Evolutionary conservation across 2,888 invertebrate genomes (phyloP), one percentile per base, ranked within the genome.

Genomic region (Acleris sparsana): DNA sequence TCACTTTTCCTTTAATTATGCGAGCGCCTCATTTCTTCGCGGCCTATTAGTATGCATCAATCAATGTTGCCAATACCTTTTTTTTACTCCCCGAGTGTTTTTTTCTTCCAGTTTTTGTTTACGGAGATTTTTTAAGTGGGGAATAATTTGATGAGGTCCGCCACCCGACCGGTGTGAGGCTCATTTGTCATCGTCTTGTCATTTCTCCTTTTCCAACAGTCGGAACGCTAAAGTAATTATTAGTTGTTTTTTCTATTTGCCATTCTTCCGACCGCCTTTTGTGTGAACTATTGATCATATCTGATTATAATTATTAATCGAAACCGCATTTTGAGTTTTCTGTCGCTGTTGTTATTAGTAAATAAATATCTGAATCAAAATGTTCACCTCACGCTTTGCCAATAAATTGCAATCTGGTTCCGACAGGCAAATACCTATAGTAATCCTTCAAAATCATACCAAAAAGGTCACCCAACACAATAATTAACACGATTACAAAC

Each of bases 141-240:
- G 90, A 89, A 92, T 92, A 91, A 92, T 92, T 92, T 92, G 92
- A 92, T 92, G 92, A 92, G 92, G 91, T 89, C 86, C 86, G 89
- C 92, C 91, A 92, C 92, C 91, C 92, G 92, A 88, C 90, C 87
- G 89, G 89, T 83, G 82, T 86, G 85, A 77, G 80, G 89, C 91
- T 92, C 92, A 92, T 92, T 92, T 92, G 92, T 92, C 92, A 92
- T 92, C 92, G 92, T 92, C 92, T 92, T 92, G 92, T 92, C 92
- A 91, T 92, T 92, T 90, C 90, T 90, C 87, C 88, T 84, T 91
- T 92, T 92, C 92, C 84, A 86, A 77, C 89, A 89, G 88, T 91
- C 81, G 89, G 87, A 91, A 89, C 84, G 86, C 84, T 87, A 83
- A 85, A 90, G 92, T 92, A 92, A 92, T 92, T 92, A 92, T 90